Evolutionary conservation across 2,113 vertebrate species (phyloP), one percentile per base, ranked within the genome.

Genomic region (Ophiodon elongatus): DNA sequence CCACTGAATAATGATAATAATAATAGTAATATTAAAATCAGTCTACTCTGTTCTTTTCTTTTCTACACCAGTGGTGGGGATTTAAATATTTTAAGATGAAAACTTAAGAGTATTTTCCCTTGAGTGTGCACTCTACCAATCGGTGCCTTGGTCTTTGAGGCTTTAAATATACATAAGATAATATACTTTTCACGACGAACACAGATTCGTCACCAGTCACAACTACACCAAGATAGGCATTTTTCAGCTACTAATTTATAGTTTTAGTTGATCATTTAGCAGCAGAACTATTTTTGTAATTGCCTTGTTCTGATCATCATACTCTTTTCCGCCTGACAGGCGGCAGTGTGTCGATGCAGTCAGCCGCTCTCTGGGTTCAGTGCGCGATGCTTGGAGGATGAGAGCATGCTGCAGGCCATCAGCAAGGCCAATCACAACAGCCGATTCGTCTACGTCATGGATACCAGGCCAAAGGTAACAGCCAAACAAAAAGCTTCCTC

Each of bases 321-420:
- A 0, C 11, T 82, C 8, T 72, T 10, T 74, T 73, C 14, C 27
- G 37, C n/a, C 35, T 75, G 43, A 82, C 37, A 99, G 98, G 98
- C 98, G 59, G 97, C 97, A 31, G 97, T 99, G 94, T 99, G 98
- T 87, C 96, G 98, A 54, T 99, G 98, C 91, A 99, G 98, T 89
- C 98, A 99, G 14, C 98, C 98, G 33, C 96, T 99, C 43, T 98
- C 98, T 23, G 98, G 98, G 77, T 99, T 99, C 95, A 99, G 98
- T 73, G 98, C 98, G 14, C 96, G 98, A 56, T 99, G 98, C 89
- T 91, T 99, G 68, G 98, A 99, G 88, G 98, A 99, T 59, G 98
- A 99, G 70, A 96, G 98, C 86, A 95, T 99, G 96, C 95, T 99
- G 90, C 97, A 99, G 94, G 97, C 98, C 81, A 98, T 99, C 90